Conservation (phyloP, 2,113 vertebrate genomes). For the Calonectris borealis region DNA sequence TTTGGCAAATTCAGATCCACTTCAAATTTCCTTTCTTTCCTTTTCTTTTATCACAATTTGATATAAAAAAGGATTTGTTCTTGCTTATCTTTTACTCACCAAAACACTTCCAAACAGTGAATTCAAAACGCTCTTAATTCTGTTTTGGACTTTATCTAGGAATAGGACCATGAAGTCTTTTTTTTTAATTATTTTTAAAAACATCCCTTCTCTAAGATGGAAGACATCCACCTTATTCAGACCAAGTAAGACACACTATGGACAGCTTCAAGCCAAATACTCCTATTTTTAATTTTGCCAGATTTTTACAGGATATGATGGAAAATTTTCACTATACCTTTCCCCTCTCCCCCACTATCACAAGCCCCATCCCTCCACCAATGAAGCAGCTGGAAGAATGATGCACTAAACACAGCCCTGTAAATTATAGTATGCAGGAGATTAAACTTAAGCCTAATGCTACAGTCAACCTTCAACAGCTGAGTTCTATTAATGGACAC, state of each 20-base stretch:
- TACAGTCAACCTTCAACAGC: slow-evolving; percentile 72
- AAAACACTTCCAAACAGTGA: not conserved
- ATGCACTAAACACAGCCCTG: slow-evolving; percentile 34
- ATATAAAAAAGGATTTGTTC: not conserved
- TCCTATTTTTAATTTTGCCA: not conserved
- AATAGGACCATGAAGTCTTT: not conserved
- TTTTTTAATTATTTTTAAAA: not conserved
- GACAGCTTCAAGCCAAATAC: not conserved
- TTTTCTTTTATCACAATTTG: not conserved
- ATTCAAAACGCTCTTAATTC: not conserved
- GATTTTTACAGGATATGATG: not conserved
- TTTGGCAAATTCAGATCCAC: not conserved
- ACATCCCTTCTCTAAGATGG: not conserved
- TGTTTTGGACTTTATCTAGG: not conserved
- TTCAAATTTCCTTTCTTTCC: not conserved
- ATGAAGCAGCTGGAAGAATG: slow-evolving; percentile 24
- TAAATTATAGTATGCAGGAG: slow-evolving; percentile 71
- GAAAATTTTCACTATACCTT: not conserved
- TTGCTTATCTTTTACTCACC: not conserved
- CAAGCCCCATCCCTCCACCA: slow-evolving; percentile 28
- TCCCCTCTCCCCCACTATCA: slow-evolving; percentile 19
- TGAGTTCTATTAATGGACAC: slow-evolving; percentile 75
- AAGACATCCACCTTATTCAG: not conserved
- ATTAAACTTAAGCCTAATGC: slow-evolving; percentile 76
- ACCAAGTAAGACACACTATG: not conserved